Conservation (phyloP, 2,888 invertebrate species). For the Pammene aurita region DNA sequence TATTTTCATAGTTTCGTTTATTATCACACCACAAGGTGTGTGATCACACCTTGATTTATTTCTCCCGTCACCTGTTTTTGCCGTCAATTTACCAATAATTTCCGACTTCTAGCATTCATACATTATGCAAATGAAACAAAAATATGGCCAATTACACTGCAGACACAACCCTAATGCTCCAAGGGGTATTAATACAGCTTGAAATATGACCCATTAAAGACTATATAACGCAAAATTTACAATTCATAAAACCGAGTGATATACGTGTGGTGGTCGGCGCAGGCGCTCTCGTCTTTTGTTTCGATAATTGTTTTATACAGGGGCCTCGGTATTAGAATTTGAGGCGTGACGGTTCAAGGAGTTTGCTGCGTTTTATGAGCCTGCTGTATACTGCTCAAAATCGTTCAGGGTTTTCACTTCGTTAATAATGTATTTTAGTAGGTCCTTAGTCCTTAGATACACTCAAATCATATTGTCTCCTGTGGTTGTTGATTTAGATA, state of each 20-base stretch:
- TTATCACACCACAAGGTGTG: no score
- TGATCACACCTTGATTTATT: neutral
- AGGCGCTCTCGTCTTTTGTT: conserved; percentile 24
- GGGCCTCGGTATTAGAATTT: neutral
- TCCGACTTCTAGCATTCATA: conserved; percentile 6
- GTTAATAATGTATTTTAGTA: neutral
- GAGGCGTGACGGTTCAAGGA: neutral
- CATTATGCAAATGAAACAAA: conserved; percentile 22
- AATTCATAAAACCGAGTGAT: conserved; percentile 82
- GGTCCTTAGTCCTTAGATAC: no score
- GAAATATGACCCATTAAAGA: conserved; percentile 80
- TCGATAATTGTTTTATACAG: conserved; percentile 33
- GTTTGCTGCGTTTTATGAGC: neutral
- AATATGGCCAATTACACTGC: conserved; percentile 22
- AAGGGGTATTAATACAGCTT: conserved; percentile 72
- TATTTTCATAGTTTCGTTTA: no score
- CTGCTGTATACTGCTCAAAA: neutral
- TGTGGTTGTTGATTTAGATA: no score
- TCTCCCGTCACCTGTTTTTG: neutral
- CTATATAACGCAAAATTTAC: conserved; percentile 81
- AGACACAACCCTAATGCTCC: conserved; percentile 63
- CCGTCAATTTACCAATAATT: neutral
- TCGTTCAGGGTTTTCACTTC: neutral
- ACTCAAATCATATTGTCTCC: no score
- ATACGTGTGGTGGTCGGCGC: conserved; percentile 52